phyloP scores from a whole-genome alignment of 2,797 vertebrate genomes.

The Characodon lateralis region DNA sequence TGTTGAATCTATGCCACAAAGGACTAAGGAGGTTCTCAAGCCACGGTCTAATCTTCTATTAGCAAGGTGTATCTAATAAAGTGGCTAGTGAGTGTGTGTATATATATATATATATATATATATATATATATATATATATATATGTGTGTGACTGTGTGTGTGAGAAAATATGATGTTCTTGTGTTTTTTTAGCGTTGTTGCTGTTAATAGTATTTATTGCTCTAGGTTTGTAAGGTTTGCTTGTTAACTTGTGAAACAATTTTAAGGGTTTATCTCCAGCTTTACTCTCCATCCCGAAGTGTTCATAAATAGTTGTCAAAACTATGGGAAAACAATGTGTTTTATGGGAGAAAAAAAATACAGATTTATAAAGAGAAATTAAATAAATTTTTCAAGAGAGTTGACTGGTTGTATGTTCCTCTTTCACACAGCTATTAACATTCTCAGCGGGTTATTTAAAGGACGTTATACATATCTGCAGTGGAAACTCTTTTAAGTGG shows the following conservation, averaged over 20 bases:
- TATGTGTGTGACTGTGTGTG: conserved; percentile 16
- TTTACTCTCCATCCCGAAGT: conserved; percentile 59
- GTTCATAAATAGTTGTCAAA: conserved; percentile 67
- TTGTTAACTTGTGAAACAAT: conserved; percentile 71
- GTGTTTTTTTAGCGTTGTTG: conserved; percentile 57
- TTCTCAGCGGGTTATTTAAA: conserved; percentile 72
- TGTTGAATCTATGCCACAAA: neutral
- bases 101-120: neutral
- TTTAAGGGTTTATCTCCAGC: conserved; percentile 57
- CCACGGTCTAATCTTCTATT: neutral
- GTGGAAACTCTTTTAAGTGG: conserved; percentile 67
- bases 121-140: too few relatives aligned
- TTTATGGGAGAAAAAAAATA: conserved; percentile 69
- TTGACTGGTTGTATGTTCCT: conserved; percentile 44
- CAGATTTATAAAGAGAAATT: conserved; percentile 74
- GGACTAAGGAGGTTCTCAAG: neutral
- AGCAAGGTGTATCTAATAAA: neutral
- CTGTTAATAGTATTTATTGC: conserved; percentile 81
- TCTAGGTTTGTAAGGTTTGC: conserved; percentile 74
- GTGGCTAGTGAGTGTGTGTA: conserved; percentile 5
- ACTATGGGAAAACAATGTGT: conserved; percentile 42
- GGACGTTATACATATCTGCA: conserved; percentile 35
- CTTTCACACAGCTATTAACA: conserved; percentile 56
- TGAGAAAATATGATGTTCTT: conserved; percentile 33
- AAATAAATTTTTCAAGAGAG: conserved; percentile 72